phyloP scores from a whole-genome alignment of 30 jellyfish, hydroid and myxozoan genomes.

The Turritopsis dohrnii region DNA sequence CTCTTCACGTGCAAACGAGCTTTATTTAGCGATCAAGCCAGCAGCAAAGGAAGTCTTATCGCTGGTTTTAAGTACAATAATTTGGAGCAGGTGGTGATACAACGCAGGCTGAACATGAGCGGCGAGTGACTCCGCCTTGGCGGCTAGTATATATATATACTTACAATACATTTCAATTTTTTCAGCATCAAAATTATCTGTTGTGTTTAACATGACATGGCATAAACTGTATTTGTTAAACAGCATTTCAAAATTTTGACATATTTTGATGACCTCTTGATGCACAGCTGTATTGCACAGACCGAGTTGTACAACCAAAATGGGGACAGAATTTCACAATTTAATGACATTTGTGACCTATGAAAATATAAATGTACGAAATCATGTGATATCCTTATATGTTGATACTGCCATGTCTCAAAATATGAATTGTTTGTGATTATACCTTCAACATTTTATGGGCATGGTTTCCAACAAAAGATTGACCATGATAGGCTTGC shows the following conservation, averaged over 20 bases:
- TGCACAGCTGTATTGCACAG: neutral
- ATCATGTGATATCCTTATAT: neutral
- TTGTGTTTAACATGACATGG: neutral
- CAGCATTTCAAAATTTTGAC: neutral
- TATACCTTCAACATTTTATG: neutral
- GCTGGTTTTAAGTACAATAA: too few relatives aligned
- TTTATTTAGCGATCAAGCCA: too few relatives aligned
- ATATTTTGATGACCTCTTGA: neutral
- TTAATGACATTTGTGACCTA: neutral
- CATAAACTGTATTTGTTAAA: neutral
- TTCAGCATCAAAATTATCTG: neutral
- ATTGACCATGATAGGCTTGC: neutral
- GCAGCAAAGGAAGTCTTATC: too few relatives aligned
- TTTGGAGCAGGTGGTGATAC: too few relatives aligned
- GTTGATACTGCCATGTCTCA: neutral
- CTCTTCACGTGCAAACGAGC: too few relatives aligned
- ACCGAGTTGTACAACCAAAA: neutral
- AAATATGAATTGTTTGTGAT: neutral
- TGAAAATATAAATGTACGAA: neutral
- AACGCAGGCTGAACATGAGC: too few relatives aligned
- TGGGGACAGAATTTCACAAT: neutral
- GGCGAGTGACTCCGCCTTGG: too few relatives aligned
- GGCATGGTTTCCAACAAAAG: neutral
- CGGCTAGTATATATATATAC: too few relatives aligned
- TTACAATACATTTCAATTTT: neutral